Percentiles rank a stretch among this genome's conserved stretches.
phyloP scores from a whole-genome alignment of 1,140 invertebrate genomes.

The Mactra quadrangularis region DNA sequence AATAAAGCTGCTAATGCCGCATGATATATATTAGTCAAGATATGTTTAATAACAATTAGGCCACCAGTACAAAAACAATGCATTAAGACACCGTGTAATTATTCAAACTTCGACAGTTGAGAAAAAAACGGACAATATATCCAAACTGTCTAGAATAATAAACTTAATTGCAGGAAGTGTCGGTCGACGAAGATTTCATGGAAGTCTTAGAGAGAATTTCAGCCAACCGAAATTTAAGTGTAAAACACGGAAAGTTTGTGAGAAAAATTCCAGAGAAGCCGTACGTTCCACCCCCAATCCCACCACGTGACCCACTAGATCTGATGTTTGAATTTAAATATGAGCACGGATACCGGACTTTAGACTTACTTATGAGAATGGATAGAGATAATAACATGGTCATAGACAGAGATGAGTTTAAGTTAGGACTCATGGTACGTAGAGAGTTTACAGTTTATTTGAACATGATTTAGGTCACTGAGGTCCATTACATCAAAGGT shows the following conservation, averaged over 20 bases:
- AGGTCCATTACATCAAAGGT: neutral
- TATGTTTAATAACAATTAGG: too few species aligned
- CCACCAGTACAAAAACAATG: too few species aligned
- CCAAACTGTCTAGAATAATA: too few species aligned
- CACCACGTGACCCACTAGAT: conserved; percentile 59
- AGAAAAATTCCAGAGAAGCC: conserved; percentile 53
- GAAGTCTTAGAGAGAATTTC: conserved; percentile 41
- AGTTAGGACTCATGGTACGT: conserved; percentile 49
- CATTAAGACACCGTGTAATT: too few species aligned
- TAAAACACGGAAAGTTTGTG: conserved; percentile 58
- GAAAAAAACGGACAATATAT: too few species aligned
- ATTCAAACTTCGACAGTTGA: too few species aligned
- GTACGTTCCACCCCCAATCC: conserved; percentile 20
- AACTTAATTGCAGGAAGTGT: conserved; percentile 54
- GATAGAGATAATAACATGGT: conserved; percentile 59
- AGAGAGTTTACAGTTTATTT: neutral
- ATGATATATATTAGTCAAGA: too few species aligned
- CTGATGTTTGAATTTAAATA: conserved; percentile 58
- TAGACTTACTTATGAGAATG: conserved; percentile 55
- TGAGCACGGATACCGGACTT: conserved; percentile 41
- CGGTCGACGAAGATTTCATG: conserved; percentile 56
- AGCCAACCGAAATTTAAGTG: conserved; percentile 26
- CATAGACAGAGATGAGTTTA: conserved; percentile 61
- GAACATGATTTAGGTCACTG: neutral
- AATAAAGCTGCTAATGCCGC: too few species aligned